These are phyloP conservation scores for Arvicanthis niloticus DNA, from an alignment of 2,113 vertebrate species.

Conservation along the genomic window DNA sequence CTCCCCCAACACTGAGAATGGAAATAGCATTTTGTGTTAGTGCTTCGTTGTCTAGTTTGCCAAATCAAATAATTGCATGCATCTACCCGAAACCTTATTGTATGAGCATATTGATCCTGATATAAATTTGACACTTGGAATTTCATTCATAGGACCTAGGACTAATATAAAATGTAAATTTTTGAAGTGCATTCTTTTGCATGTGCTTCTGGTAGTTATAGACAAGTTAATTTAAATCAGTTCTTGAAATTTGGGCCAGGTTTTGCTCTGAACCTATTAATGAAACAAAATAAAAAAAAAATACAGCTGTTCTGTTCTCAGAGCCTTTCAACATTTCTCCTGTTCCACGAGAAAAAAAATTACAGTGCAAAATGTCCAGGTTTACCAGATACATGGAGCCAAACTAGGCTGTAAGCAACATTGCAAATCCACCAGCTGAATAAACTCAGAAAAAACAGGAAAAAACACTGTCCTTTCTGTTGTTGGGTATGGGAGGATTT, in stretches of 20 bases:
- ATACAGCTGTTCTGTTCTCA: slow-evolving; percentile 42
- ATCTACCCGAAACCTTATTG: neutral
- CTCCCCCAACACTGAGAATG: neutral
- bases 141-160: neutral
- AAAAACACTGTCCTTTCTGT: neutral
- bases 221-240: slow-evolving; percentile 17
- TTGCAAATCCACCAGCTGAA: neutral
- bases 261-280: slow-evolving; percentile 61
- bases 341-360: neutral
- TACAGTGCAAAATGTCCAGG: neutral
- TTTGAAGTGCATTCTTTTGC: neutral
- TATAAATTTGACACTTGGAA: neutral
- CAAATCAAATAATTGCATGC: slow-evolving; percentile 13
- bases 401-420: neutral
- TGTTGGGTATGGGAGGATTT: neutral
- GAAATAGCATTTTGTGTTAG: neutral
- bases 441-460: slow-evolving; percentile 5
- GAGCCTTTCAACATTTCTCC: slow-evolving; percentile 5
- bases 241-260: slow-evolving; percentile 17
- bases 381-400: neutral
- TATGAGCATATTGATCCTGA: neutral
- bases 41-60: slow-evolving; percentile 14
- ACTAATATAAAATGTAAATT: slow-evolving; percentile 32
- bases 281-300: slow-evolving; percentile 57
- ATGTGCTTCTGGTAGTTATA: slow-evolving; percentile 24